Evolutionary conservation across 2,888 invertebrate genomes (phyloP).

Genomic region (Trimorus sp.): DNA sequence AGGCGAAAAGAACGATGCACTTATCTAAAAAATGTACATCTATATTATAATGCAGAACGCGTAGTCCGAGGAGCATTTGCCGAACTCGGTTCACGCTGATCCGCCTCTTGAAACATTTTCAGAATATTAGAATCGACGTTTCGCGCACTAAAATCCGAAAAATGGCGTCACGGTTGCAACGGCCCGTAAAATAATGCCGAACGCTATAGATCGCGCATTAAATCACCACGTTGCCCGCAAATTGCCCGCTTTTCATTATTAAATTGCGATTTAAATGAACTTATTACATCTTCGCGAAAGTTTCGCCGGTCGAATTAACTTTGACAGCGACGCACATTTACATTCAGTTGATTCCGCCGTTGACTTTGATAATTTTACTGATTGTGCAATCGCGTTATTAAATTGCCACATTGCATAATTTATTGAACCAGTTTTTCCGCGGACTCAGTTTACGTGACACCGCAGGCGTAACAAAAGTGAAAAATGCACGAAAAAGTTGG

Average conservation of each 20-base stretch:
- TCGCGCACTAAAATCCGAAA: slow-evolving; percentile 13
- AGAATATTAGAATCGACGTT: slow-evolving; percentile 28
- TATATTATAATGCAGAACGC: slow-evolving; percentile 28
- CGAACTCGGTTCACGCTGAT: slow-evolving; percentile 22
- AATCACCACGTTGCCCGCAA: too few relatives aligned
- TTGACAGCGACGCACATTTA: too few relatives aligned
- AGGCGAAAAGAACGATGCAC: slow-evolving; percentile 35
- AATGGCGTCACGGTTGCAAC: background rate
- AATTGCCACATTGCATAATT: background rate
- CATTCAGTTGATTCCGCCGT: too few relatives aligned
- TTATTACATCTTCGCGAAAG: too few relatives aligned
- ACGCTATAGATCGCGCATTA: too few relatives aligned
- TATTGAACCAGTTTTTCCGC: background rate
- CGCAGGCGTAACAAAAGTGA: background rate
- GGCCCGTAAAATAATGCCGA: too few relatives aligned
- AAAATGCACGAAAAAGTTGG: too few relatives aligned
- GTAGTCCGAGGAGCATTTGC: slow-evolving; percentile 14
- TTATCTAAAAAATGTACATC: slow-evolving; percentile 34
- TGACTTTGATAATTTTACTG: background rate
- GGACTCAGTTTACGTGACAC: background rate
- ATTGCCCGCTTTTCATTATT: too few relatives aligned
- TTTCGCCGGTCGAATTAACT: too few relatives aligned
- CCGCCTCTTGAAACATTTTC: slow-evolving; percentile 20
- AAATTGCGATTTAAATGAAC: too few relatives aligned
- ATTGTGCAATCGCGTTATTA: too few relatives aligned